Evolutionary conservation across 2,113 vertebrate genomes (phyloP).

Genomic region (Varanus salvator): DNA sequence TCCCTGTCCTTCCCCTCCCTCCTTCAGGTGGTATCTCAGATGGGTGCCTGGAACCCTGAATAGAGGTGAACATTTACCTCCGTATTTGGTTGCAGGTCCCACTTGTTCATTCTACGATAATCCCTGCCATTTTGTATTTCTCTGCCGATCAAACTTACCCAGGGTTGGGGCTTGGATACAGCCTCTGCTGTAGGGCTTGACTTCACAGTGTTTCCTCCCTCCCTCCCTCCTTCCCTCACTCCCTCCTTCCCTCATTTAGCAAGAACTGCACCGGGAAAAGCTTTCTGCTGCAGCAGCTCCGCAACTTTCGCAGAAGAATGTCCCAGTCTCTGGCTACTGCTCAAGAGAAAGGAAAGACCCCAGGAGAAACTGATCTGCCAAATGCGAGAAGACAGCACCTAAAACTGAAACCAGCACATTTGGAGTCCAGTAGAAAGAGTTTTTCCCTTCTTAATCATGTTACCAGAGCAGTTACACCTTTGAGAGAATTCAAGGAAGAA

Average conservation of each 20-base stretch:
- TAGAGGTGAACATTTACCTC: background rate
- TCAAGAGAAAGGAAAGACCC: background rate
- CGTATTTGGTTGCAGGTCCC: background rate
- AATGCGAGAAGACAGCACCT: background rate
- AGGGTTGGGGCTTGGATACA: background rate
- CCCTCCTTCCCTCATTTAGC: background rate
- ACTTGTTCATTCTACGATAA: background rate
- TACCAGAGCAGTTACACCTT: background rate
- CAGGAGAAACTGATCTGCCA: background rate
- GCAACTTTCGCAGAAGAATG: background rate
- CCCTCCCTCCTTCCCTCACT: background rate
- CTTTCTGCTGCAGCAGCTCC: conserved; percentile 32
- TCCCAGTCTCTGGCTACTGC: background rate
- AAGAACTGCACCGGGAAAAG: conserved; percentile 25
- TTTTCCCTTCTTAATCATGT: no score
- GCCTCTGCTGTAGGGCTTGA: no score
- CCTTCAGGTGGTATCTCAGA: background rate
- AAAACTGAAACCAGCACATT: background rate
- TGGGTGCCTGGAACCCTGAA: background rate
- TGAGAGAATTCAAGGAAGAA: background rate
- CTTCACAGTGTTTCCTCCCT: no score
- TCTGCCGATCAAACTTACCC: background rate
- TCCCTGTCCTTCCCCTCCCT: no score
- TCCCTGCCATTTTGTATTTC: background rate
- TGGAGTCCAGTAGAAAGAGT: background rate